Evolutionary conservation across 2,888 invertebrate genomes (phyloP).

Genomic region (Hemaris fuciformis): DNA sequence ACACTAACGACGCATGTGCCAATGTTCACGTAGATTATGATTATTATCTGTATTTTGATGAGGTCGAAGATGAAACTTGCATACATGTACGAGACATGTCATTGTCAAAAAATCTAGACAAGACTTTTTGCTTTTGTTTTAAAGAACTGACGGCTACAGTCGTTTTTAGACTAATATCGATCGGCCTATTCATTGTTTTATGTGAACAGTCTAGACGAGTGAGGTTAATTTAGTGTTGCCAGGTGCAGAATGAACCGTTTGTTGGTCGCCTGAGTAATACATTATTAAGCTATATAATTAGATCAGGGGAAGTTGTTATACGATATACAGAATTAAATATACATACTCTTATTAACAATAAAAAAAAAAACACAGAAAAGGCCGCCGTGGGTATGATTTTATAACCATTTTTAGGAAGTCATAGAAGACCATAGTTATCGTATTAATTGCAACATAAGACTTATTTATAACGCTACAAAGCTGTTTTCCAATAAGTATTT

Average conservation of each 20-base stretch:
- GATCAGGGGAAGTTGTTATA: too few species aligned
- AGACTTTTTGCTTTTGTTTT: neutral
- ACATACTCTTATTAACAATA: too few species aligned
- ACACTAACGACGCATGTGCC: conserved; percentile 53
- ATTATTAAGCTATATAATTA: neutral
- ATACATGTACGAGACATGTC: neutral
- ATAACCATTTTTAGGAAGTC: too few species aligned
- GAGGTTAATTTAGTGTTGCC: neutral
- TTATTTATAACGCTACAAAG: too few species aligned
- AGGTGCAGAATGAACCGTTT: neutral
- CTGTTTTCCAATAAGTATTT: too few species aligned
- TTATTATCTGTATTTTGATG: conserved; percentile 32
- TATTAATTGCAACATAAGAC: too few species aligned
- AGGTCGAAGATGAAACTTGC: conserved; percentile 14
- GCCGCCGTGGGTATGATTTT: too few species aligned
- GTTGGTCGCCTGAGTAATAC: neutral
- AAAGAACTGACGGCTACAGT: conserved; percentile 2
- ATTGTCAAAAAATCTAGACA: neutral
- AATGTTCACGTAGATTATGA: conserved; percentile 53
- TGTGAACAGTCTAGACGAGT: conserved; percentile 55
- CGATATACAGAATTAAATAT: too few species aligned
- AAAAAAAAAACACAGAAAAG: too few species aligned
- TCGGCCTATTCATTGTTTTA: conserved; percentile 41
- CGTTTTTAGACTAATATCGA: conserved; percentile 26
- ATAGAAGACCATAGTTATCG: too few species aligned